Base-by-base conservation (phyloP, 92 coral and sea anemone species). In the Phenganax stokvisi region DNA sequence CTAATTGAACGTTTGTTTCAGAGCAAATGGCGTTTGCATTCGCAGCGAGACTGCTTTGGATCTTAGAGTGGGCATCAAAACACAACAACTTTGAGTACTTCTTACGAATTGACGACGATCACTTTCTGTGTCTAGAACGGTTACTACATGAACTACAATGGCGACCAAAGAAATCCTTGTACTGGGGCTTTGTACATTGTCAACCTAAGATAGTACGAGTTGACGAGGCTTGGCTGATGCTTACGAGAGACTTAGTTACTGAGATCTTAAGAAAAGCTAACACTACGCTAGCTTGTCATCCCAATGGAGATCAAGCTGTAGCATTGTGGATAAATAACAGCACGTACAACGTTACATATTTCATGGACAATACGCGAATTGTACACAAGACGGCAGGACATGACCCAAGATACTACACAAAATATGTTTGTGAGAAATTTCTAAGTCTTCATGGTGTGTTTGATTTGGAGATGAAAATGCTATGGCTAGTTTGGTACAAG, bases 131-230 rank as follows among this genome's bases (percentile, higher is more conserved):
- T 72, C 58, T 96, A 27, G 96, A 90, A 67, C 90, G 91, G 12
- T 85, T 96, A 6, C 84, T 92, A 37, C 79, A 88, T 29, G 99
- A 96, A 76, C 83, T 96, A 2, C 77, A 83, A 37, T 77, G 61
- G 57, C 87, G 97, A 9, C 96, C 99, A 1, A 86, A 82, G 55
- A 61, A 70, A 28, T 91, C 91, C 0, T 84, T 96, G 12, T 96
- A 96, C 80, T 96, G 99, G 99, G 99, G 99, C 0, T 96, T 96
- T 37, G 84, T 96, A 3, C 99, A 96, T 76, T 96, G 99, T 60
- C 79, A 80, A 17, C 92, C 96, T 15, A 82, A 82, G 29, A 75
- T 90, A 3, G 97, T 96, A 8, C 97, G 99, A 5, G 92, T 96
- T 12, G 99, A 96, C 67, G 99, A 96, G 85, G 99, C 96, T 13